These are phyloP conservation scores for Brotula barbata DNA, from an alignment of 2,797 vertebrate species.

Conservation along the genomic window DNA sequence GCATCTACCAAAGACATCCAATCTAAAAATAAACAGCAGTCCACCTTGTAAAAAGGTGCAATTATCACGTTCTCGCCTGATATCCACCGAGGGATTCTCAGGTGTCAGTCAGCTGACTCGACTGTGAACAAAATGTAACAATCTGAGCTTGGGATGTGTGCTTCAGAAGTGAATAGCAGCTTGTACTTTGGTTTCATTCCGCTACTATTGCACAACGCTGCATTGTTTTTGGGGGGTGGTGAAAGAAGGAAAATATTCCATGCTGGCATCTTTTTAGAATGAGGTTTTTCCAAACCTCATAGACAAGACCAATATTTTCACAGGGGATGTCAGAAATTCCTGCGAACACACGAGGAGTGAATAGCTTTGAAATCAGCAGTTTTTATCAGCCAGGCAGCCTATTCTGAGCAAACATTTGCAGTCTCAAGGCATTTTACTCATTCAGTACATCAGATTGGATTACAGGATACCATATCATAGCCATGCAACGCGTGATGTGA, in stretches of 20 bases:
- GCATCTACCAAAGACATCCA: conserved; percentile 24
- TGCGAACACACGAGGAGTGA: conserved; percentile 26
- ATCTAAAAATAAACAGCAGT: conserved; percentile 42
- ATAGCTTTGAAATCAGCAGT: conserved; percentile 21
- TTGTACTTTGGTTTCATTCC: conserved; percentile 33
- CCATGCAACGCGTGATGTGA: background rate
- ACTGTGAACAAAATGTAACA: conserved; percentile 48
- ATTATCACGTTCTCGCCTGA: conserved; percentile 18
- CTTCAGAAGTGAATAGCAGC: conserved; percentile 48
- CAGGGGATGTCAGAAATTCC: conserved; percentile 52
- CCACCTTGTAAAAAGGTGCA: conserved; percentile 18
- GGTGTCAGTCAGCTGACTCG: conserved; percentile 60
- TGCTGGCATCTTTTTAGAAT: conserved; percentile 49
- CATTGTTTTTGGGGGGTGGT: conserved; percentile 58
- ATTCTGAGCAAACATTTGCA: conserved; percentile 22
- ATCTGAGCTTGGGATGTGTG: conserved; percentile 35
- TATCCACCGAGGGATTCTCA: conserved; percentile 49
- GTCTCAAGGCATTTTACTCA: conserved; percentile 15
- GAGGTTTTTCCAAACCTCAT: conserved; percentile 59
- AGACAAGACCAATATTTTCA: conserved; percentile 64
- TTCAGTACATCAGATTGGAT: conserved; percentile 19
- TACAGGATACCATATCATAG: background rate
- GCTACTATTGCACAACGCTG: conserved; percentile 51
- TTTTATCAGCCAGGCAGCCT: no score
- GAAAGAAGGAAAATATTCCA: conserved; percentile 54